Evolutionary conservation across 2,888 invertebrate genomes (phyloP).

Genomic region (Yponomeuta plumbellus): DNA sequence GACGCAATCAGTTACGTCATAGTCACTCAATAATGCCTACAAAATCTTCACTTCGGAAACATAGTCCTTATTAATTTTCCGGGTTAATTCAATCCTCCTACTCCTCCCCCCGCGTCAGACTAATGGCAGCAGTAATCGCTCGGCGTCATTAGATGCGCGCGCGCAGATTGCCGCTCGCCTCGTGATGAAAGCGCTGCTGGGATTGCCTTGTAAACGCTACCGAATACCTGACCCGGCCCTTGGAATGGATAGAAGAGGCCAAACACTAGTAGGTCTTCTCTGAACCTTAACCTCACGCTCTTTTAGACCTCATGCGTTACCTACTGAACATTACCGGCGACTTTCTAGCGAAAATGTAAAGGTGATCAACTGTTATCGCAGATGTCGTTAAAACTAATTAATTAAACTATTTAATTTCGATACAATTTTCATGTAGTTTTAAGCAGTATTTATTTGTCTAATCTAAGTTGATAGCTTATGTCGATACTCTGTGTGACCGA

Average conservation of each 20-base stretch:
- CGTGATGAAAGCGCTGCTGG: constrained; percentile 61
- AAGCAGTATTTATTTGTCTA: too few relatives aligned
- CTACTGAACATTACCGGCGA: too few relatives aligned
- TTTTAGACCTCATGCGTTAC: not conserved
- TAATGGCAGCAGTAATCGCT: constrained; percentile 2
- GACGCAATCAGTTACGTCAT: too few relatives aligned
- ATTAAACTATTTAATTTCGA: too few relatives aligned
- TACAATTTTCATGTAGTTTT: too few relatives aligned
- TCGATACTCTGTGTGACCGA: too few relatives aligned
- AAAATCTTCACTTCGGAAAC: not conserved
- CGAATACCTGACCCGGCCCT: constrained; percentile 31
- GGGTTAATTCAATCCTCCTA: not conserved
- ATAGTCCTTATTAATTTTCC: not conserved
- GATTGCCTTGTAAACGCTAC: constrained; percentile 68
- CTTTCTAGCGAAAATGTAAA: too few relatives aligned
- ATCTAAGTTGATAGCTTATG: too few relatives aligned
- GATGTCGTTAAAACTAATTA: too few relatives aligned
- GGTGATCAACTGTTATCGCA: too few relatives aligned
- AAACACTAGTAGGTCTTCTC: constrained; percentile 16
- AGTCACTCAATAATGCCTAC: not conserved
- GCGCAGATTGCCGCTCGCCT: constrained; percentile 61
- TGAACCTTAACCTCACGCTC: not conserved
- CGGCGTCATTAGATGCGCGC: constrained; percentile 55
- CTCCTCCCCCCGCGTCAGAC: not conserved
- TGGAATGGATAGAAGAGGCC: constrained; percentile 37